These are phyloP conservation scores for Phrynocephalus forsythii DNA, from an alignment of 2,797 vertebrate genomes.

Conservation along the genomic window DNA sequence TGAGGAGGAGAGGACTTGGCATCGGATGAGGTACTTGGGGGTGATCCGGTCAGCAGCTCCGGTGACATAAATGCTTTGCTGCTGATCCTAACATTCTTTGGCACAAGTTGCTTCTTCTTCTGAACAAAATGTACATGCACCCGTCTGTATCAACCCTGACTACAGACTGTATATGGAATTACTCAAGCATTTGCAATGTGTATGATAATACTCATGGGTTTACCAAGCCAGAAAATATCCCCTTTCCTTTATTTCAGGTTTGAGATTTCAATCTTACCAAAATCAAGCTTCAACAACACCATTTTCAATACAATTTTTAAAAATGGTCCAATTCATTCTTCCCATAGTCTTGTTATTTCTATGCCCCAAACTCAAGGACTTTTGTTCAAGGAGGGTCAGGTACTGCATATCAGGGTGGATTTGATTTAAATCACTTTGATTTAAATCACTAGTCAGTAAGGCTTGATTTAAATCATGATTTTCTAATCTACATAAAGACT, in stretches of 20 bases:
- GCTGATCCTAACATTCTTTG: constrained; percentile 23
- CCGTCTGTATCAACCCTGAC: constrained; percentile 18
- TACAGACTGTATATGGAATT: constrained; percentile 24
- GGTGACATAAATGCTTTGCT: not conserved
- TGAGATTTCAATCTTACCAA: constrained; percentile 33
- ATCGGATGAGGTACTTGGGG: too few relatives aligned
- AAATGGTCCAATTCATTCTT: constrained; percentile 17
- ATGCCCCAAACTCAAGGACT: not conserved
- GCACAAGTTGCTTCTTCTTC: constrained; percentile 5
- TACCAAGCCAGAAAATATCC: constrained; percentile 11
- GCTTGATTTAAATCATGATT: too few relatives aligned
- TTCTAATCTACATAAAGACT: too few relatives aligned
- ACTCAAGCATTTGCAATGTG: not conserved
- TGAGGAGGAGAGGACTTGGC: too few relatives aligned
- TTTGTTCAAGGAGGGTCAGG: not conserved
- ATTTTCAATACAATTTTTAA: not conserved
- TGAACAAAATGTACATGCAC: constrained; percentile 17
- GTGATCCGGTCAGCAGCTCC: too few relatives aligned
- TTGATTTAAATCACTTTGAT: too few relatives aligned
- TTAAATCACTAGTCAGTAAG: too few relatives aligned
- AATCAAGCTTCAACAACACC: constrained; percentile 20
- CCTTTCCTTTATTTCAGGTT: constrained; percentile 11
- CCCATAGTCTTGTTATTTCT: not conserved
- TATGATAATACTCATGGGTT: not conserved
- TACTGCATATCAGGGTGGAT: too few relatives aligned